A percentile compares a stretch with the other conserved stretches of the same genome.
Evolutionary conservation across 2,888 invertebrate genomes (phyloP).

Genomic region (Lumbricus terrestris): DNA sequence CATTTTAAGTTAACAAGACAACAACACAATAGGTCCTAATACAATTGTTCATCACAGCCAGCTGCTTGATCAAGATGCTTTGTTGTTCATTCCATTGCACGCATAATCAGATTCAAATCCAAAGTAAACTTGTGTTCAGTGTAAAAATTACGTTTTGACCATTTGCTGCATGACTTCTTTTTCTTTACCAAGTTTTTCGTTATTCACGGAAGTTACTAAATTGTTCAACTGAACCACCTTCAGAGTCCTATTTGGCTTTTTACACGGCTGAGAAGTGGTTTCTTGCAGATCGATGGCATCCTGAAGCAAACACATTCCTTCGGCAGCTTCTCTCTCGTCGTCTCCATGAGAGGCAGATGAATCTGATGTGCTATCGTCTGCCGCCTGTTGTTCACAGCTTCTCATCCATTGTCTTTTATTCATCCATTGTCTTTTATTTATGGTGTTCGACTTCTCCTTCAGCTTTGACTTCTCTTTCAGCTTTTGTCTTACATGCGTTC

Average conservation of each 20-base stretch:
- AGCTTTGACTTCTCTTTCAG: not conserved
- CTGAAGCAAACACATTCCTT: not conserved
- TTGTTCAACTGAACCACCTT: constrained; percentile 3
- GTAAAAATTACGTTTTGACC: not conserved
- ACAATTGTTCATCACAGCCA: not conserved
- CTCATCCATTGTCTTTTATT: not conserved
- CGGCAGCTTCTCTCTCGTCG: not conserved
- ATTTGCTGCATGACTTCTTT: not conserved
- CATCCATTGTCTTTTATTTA: not conserved
- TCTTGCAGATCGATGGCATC: not conserved
- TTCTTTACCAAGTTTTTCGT: not conserved
- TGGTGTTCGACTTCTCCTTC: not conserved
- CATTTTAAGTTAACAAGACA: not conserved
- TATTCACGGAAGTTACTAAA: not conserved
- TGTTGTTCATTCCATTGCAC: not conserved
- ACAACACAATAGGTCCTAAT: not conserved
- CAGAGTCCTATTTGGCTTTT: not conserved
- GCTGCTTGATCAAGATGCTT: not conserved
- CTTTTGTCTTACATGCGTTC: not conserved
- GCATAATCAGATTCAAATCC: not conserved
- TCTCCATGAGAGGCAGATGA: not conserved
- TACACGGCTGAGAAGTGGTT: not conserved
- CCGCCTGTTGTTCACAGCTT: not conserved
- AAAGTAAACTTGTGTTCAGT: not conserved
- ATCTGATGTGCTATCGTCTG: not conserved